Conservation (phyloP, 2,888 invertebrate species). For the Arctia plantaginis region DNA sequence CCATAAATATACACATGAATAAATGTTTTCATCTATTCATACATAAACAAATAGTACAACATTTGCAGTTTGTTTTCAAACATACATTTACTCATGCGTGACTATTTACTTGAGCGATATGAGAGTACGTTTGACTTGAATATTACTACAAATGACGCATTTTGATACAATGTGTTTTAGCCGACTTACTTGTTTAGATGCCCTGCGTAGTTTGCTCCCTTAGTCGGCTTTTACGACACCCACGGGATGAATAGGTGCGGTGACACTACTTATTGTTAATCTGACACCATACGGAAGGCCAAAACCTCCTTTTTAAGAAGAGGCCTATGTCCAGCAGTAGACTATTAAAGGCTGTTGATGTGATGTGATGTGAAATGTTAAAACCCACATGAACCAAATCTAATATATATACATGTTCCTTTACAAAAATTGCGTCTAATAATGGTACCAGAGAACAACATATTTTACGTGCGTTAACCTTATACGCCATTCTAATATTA, state of each 20-base stretch:
- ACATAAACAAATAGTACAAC: conserved; percentile 3
- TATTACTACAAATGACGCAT: conserved; percentile 9
- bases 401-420: not conserved
- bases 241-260: too few species aligned
- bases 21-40: conserved; percentile 1
- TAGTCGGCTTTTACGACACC: too few species aligned
- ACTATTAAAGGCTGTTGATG: too few species aligned
- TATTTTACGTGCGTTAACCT: not conserved
- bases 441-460: not conserved
- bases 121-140: conserved; percentile 2
- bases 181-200: not conserved
- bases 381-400: too few species aligned
- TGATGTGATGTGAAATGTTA: too few species aligned
- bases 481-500: not conserved
- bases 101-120: conserved; percentile 14
- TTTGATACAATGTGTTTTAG: conserved; percentile 1
- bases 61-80: conserved; percentile 15
- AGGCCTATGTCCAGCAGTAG: too few species aligned
- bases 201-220: too few species aligned
- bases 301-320: too few species aligned
- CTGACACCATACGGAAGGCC: too few species aligned
- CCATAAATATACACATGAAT: not conserved
- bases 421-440: not conserved
- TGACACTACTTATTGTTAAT: too few species aligned
- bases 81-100: conserved; percentile 5